These are phyloP conservation scores for Heliconius sara DNA, from an alignment of 2,888 invertebrate species.

Conservation along the genomic window DNA sequence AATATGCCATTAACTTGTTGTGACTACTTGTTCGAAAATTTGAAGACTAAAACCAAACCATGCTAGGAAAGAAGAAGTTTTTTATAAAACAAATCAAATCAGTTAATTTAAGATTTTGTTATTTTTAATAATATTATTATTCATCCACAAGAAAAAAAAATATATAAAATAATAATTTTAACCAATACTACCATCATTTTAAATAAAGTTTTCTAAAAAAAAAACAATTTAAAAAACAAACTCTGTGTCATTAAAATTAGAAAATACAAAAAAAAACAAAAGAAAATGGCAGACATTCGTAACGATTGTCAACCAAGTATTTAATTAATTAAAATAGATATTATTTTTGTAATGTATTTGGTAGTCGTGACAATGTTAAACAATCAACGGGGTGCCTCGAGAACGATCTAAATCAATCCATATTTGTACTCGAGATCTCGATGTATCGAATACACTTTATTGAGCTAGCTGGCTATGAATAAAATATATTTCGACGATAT, in stretches of 20 bases:
- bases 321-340: constrained; percentile 27
- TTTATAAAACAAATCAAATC: too few relatives aligned
- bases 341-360: constrained; percentile 12
- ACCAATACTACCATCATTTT: too few relatives aligned
- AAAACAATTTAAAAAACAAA: not conserved
- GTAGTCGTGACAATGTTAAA: constrained; percentile 26
- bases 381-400: constrained; percentile 37
- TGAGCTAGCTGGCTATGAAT: not conserved
- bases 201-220: too few relatives aligned
- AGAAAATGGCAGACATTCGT: constrained; percentile 3
- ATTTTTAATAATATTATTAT: too few relatives aligned
- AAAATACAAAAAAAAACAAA: not conserved
- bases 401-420: constrained; percentile 2
- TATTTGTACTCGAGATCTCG: constrained; percentile 8
- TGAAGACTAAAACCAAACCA: too few relatives aligned
- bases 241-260: not conserved
- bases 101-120: too few relatives aligned
- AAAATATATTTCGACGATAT: constrained; percentile 3
- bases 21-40: too few relatives aligned
- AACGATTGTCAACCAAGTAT: constrained; percentile 25
- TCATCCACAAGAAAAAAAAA: too few relatives aligned
- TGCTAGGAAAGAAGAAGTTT: too few relatives aligned
- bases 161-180: too few relatives aligned
- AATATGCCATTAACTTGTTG: too few relatives aligned
- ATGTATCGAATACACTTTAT: constrained; percentile 3